These are phyloP conservation scores for Aspidiotus rigidus DNA, from an alignment of 2,888 invertebrate species.

Conservation along the genomic window DNA sequence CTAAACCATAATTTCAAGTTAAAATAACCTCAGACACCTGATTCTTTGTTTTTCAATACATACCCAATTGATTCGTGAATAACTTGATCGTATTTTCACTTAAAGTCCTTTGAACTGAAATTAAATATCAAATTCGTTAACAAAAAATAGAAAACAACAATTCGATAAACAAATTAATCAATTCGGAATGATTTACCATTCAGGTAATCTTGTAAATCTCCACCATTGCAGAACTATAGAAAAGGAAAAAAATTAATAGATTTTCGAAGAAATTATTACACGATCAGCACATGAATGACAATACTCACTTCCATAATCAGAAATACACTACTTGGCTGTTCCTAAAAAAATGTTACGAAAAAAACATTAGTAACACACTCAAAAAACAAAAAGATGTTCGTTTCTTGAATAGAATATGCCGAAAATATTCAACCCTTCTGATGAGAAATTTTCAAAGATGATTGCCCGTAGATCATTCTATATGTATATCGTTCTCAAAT, in stretches of 20 bases:
- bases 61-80: conserved; percentile 87
- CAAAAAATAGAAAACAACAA: conserved; percentile 34
- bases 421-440: too few relatives aligned
- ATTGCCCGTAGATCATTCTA: too few relatives aligned
- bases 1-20: conserved; percentile 45
- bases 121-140: neutral
- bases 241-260: conserved; percentile 39
- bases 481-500: conserved; percentile 56
- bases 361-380: too few relatives aligned
- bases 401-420: too few relatives aligned
- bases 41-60: conserved; percentile 39
- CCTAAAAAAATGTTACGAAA: conserved; percentile 48
- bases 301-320: conserved; percentile 92
- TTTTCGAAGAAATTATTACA: conserved; percentile 12
- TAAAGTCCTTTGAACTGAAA: conserved; percentile 76
- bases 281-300: too few relatives aligned
- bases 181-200: conserved; percentile 27
- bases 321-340: conserved; percentile 87
- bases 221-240: conserved; percentile 93
- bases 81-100: conserved; percentile 94
- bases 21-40: neutral
- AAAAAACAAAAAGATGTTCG: too few relatives aligned
- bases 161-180: neutral
- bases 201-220: conserved; percentile 91
- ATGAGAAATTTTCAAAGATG: too few relatives aligned